Evolutionary conservation across 2,113 vertebrate species (phyloP).

Genomic region (Neodon shergylaensis): DNA sequence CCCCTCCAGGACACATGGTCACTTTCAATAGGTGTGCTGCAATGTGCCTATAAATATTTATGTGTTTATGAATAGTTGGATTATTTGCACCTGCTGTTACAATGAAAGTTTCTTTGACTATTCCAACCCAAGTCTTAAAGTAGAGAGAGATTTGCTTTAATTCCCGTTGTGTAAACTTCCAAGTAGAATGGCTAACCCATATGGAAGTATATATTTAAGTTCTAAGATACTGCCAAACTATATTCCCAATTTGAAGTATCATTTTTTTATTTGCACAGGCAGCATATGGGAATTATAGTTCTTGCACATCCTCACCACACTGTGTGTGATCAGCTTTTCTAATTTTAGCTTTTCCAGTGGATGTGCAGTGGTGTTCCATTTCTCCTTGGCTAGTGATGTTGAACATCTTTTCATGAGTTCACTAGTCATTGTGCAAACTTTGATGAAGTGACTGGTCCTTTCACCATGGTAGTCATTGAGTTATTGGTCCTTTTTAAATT

Average conservation of each 20-base stretch:
- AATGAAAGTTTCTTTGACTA: conserved; percentile 17
- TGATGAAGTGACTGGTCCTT: neutral
- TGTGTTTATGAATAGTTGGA: neutral
- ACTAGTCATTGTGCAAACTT: neutral
- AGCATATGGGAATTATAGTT: neutral
- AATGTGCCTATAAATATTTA: neutral
- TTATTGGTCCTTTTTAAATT: neutral
- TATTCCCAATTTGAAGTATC: neutral
- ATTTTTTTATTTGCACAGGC: neutral
- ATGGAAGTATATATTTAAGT: conserved; percentile 19
- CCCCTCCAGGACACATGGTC: neutral
- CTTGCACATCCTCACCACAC: neutral
- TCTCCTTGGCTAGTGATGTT: neutral
- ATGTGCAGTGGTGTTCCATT: neutral
- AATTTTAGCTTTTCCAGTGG: neutral
- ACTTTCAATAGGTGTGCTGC: neutral
- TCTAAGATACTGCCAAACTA: neutral
- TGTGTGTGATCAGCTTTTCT: neutral
- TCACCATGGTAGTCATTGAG: neutral
- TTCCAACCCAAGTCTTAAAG: neutral
- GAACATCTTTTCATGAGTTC: neutral
- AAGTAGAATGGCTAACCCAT: neutral
- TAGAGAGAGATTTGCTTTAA: neutral
- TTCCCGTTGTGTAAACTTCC: neutral
- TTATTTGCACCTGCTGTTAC: neutral